A percentile compares a stretch with the other conserved stretches of the same genome.
phyloP scores from a whole-genome alignment of 2,888 invertebrate species.

The Coenonympha glycerion region DNA sequence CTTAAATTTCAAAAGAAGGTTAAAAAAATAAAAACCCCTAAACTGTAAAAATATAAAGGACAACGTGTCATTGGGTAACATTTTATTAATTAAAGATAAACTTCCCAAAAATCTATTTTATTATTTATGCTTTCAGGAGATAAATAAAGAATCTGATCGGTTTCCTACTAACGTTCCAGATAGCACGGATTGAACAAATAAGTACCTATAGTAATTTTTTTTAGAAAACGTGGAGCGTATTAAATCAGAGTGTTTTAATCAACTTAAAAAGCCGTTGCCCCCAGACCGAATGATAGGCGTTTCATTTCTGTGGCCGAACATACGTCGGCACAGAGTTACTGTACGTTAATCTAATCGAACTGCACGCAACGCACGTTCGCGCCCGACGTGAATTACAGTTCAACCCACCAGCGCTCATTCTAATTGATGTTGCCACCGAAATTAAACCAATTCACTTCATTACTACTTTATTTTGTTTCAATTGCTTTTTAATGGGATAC shows the following conservation, averaged over 20 bases:
- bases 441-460: conserved; percentile 55
- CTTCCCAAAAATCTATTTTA: too few relatives aligned
- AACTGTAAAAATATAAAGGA: too few relatives aligned
- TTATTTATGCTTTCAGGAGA: too few relatives aligned
- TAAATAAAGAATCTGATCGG: too few relatives aligned
- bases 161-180: too few relatives aligned
- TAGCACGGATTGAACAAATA: too few relatives aligned
- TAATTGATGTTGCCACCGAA: conserved; percentile 55
- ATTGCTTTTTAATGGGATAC: conserved; percentile 39
- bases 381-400: conserved; percentile 45
- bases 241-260: neutral
- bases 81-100: too few relatives aligned
- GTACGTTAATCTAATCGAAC: conserved; percentile 41
- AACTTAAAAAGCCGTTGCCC: neutral
- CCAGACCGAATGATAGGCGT: conserved; percentile 13
- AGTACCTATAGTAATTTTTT: too few relatives aligned
- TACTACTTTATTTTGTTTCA: conserved; percentile 47
- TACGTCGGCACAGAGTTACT: conserved; percentile 32
- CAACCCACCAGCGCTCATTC: conserved; percentile 35
- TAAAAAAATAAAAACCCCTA: too few relatives aligned
- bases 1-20: too few relatives aligned
- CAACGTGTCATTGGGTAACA: too few relatives aligned
- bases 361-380: conserved; percentile 35
- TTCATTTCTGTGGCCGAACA: conserved; percentile 15
- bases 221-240: neutral